Percentiles rank a stretch among this genome's conserved stretches.
These are phyloP conservation scores for Microctonus brassicae DNA, from an alignment of 2,888 invertebrate genomes.

Conservation along the genomic window DNA sequence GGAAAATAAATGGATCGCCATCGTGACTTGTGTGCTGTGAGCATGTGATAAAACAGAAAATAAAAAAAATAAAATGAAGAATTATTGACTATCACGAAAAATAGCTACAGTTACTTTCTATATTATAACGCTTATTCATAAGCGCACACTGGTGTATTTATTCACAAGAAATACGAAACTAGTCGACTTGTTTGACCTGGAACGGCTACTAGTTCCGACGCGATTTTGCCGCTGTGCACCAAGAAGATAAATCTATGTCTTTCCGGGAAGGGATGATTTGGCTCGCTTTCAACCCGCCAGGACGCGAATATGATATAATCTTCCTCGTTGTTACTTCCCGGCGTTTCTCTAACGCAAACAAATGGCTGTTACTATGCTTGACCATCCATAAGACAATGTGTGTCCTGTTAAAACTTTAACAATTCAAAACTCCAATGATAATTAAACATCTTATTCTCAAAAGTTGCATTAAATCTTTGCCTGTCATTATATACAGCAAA, in stretches of 20 bases:
- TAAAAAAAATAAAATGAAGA: neutral
- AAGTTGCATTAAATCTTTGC: neutral
- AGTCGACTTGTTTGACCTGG: constrained; percentile 14
- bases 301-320: constrained; percentile 34
- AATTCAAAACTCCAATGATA: constrained; percentile 22
- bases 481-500: neutral
- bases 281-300: constrained; percentile 36
- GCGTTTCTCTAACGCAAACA: constrained; percentile 28
- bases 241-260: constrained; percentile 35
- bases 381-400: constrained; percentile 27
- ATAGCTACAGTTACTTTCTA: constrained; percentile 1
- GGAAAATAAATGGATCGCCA: neutral
- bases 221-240: constrained; percentile 12
- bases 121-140: constrained; percentile 1
- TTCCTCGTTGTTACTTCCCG: constrained; percentile 14
- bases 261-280: constrained; percentile 37
- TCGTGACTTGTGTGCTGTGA: neutral
- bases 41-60: neutral
- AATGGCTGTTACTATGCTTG: constrained; percentile 21
- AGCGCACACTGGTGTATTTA: neutral
- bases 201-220: neutral
- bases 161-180: constrained; percentile 2
- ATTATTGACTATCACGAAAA: neutral
- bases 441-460: constrained; percentile 18
- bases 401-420: constrained; percentile 8